Base-by-base conservation (phyloP, 2,888 invertebrate species). In the Eilema griseolum region DNA sequence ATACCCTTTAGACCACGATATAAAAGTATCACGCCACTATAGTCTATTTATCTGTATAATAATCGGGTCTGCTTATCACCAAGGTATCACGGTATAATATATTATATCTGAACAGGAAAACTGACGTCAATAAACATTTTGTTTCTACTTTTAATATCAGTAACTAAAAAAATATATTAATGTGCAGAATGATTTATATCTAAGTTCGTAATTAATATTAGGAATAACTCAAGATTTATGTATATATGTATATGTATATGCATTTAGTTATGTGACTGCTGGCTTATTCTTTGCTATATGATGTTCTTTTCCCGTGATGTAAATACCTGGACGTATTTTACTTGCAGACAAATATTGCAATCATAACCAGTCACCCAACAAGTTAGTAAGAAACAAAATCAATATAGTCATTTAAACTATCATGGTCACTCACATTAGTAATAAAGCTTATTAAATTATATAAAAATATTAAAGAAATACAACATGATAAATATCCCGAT, bases 31-130 rank as follows among this genome's bases (percentile, higher is more conserved):
- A 59, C 26, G 59, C 59, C 59, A 59, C 26, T 26, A 59, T 52
- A 28, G 5, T 28, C 26, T 28, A 59, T 59, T 20, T 59, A 59
- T 63, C 41, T 46, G 20, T 3, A 46, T 4, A 61, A n/a, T 64
- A 64, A 28, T 52, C 46, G 11, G 26, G 26, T 12, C 20, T 11
- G n/a, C 46, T 63, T 63, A 63, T 63, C 63, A 28, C 26, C 26
- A 28, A 63, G 10, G 46, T 63, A 63, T 28, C 26, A 41, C 20
- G 24, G 20, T 41, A 63, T 26, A 28, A 52, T 26, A 28, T 7
- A 8, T 59, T 63, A 63, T 20, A 26, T 63, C 11, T 46, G 41
- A 41, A 62, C 20, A 41, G 63, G 41, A 41, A 63, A 46, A 63
- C 26, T 16, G 26, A 26, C 26, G 59, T 26, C 16, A 59, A 59